A percentile compares a stretch with the other conserved stretches of the same genome.
Evolutionary conservation across 2,797 vertebrate species (phyloP).

Genomic region (Danio tinwini): DNA sequence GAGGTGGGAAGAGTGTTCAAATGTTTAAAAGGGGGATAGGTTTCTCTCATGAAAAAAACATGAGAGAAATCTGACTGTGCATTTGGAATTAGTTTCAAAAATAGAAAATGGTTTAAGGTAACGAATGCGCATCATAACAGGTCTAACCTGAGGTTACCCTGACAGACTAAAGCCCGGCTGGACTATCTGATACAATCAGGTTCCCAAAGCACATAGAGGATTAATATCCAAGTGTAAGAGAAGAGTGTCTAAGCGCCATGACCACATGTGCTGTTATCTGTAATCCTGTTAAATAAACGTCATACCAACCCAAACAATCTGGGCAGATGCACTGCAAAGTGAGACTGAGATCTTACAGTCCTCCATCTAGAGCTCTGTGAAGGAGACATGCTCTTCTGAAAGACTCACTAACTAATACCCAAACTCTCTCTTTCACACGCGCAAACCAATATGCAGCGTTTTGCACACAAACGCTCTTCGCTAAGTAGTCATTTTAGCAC

Average conservation of each 20-base stretch:
- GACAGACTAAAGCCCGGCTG: constrained; percentile 32
- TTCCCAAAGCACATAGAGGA: constrained; percentile 53
- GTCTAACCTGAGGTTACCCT: constrained; percentile 50
- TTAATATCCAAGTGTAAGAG: constrained; percentile 53
- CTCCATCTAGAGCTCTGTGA: constrained; percentile 32
- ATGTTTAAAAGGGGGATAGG: constrained; percentile 48
- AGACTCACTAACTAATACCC: constrained; percentile 17
- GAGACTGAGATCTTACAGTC: constrained; percentile 37
- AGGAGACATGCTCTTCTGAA: constrained; percentile 36
- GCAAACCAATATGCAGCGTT: constrained; percentile 1
- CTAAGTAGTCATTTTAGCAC: constrained; percentile 21
- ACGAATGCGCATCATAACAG: constrained; percentile 51
- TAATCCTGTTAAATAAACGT: constrained; percentile 52
- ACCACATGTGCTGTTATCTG: constrained; percentile 55
- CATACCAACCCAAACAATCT: constrained; percentile 35
- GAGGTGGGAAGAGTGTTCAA: constrained; percentile 42
- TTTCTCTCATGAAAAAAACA: constrained; percentile 48
- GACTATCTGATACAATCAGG: constrained; percentile 40
- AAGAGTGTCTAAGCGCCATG: constrained; percentile 47
- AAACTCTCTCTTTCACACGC: background rate
- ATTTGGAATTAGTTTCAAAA: constrained; percentile 48
- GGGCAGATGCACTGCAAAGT: constrained; percentile 35
- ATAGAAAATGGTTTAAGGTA: constrained; percentile 54
- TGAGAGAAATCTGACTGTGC: constrained; percentile 44
- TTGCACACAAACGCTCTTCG: constrained; percentile 1